Base-by-base conservation (phyloP, 2,888 invertebrate species). In the Biston betularia region DNA sequence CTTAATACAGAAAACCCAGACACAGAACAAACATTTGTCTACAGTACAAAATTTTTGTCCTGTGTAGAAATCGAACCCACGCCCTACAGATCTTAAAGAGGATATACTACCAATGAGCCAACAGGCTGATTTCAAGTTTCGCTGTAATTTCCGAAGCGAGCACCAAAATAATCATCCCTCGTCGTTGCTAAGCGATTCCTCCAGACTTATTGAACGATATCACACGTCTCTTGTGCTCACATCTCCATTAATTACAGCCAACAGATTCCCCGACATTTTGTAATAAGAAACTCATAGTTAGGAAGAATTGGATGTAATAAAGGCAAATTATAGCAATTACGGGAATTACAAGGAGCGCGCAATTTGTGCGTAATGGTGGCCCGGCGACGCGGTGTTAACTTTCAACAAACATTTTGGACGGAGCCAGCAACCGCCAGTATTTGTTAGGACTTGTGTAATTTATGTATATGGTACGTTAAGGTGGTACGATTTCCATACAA, bases 261-360 rank as follows among this genome's bases (percentile, higher is more conserved):
- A 59, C 63, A 63, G 63, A 59, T 50, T 55, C 59, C 38, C 54
- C 49, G 34, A 61, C 63, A 67, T 63, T 63, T 67, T 67, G 67
- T 67, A 59, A 67, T 67, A 65, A 69, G 69, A 63, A 67, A 63
- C 67, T 63, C 63, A 59, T 75, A 80, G 76, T 79, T 78, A 78
- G 54, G 58, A 67, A 67, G 67, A 67, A 67, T 59, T 67, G 63
- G 63, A 76, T 73, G 74, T 75, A 77, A 82, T 82, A 80, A 81
- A 81, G 45, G 72, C 14, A 77, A 82, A 83, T 83, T 77, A 83
- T 73, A 71, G 75, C 76, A 76, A 80, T 82, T 81, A 82, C 77
- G 63, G 50, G 75, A 79, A 79, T 81, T 78, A 80, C 79, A 73
- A 74, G 78, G 78, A 75, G 70, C 70, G 71, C 60, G 77, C 78